A percentile compares a stretch with the other conserved stretches of the same genome.
Evolutionary conservation across 2,797 vertebrate species (phyloP).

Genomic region (Acestrorhynchus altus): DNA sequence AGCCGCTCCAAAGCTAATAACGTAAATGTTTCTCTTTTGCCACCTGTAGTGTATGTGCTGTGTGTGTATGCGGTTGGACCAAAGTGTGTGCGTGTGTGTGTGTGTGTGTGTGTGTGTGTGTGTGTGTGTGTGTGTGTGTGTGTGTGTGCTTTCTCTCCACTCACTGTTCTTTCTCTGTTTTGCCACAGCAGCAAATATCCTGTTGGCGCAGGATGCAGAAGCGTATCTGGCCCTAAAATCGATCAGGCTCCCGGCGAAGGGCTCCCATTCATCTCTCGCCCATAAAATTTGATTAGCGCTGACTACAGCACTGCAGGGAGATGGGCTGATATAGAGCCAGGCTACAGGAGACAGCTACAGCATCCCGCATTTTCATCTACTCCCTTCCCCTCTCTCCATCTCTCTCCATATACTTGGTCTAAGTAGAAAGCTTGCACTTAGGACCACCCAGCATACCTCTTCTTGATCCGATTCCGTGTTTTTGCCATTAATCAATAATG

Average conservation of each 20-base stretch:
- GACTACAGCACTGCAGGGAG: conserved; percentile 88
- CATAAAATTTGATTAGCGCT: conserved; percentile 93
- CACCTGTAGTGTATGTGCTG: conserved; percentile 55
- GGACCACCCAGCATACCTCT: conserved; percentile 30
- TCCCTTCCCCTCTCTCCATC: conserved; percentile 57
- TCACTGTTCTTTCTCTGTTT: conserved; percentile 73
- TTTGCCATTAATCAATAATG: conserved; percentile 68
- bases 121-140: not conserved
- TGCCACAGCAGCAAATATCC: conserved; percentile 97
- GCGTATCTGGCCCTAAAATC: conserved; percentile 89
- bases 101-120: conserved; percentile 3
- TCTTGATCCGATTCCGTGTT: conserved; percentile 58
- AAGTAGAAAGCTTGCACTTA: conserved; percentile 1
- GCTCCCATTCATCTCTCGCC: conserved; percentile 91
- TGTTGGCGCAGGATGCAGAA: conserved; percentile 83
- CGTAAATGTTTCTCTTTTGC: conserved; percentile 63
- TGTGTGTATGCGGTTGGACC: conserved; percentile 27
- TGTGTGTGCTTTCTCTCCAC: conserved; percentile 44
- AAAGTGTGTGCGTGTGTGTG: conserved; percentile 13
- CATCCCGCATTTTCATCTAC: conserved; percentile 62
- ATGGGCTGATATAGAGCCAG: conserved; percentile 85
- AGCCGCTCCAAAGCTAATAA: conserved; percentile 48
- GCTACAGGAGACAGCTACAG: conserved; percentile 78
- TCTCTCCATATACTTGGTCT: conserved; percentile 17
- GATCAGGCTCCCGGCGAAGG: conserved; percentile 86